Evolutionary conservation across 2,113 vertebrate genomes (phyloP), one percentile per base, ranked within the genome.

Genomic region (Beaufortia kweichowensis): DNA sequence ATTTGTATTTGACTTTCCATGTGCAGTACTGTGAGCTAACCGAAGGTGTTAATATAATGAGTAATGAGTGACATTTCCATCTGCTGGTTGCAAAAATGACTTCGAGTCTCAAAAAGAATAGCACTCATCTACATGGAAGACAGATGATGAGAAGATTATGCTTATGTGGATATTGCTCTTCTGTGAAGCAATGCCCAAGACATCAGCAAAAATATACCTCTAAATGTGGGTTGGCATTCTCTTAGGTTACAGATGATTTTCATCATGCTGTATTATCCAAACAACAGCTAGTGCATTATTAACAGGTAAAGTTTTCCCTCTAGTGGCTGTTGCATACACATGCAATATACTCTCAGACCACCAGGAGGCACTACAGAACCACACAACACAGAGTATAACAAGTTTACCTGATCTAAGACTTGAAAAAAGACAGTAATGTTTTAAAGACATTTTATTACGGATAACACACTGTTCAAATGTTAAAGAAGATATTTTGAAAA

Each of bases 21-120:
- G 4, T 15, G 17, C 15, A 14, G 43, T 48, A 4, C 35, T 24
- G 35, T 43, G 62, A 43, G 62, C 35, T 26, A 41, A 39, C 50
- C 55, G 43, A 6, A n/a, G 48, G 31, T 59, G 72, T 75, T 48
- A 57, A 21, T 33, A n/a, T 21, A 43, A 14, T 24, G 55, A 59
- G 26, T 60, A 50, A 26, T 63, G 46, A 72, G 50, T 50, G 79
- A 72, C 60, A 76, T 60, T 43, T 46, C 67, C 76, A 78, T 72
- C 79, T 76, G 74, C 59, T 64, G 61, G 67, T 62, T 28, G 72
- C 63, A 65, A 74, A 65, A 74, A 72, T n/a, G 50, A 65, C 50
- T 76, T 21, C 48, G 73, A 50, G 56, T 76, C 43, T 59, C 41
- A 69, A 60, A 0, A 23, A 4, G 1, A 11, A 48, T n/a, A n/a